Percentiles rank a stretch among this genome's conserved stretches.
Conservation (phyloP, 2,888 invertebrate genomes). For the Creontiades dilutus region DNA sequence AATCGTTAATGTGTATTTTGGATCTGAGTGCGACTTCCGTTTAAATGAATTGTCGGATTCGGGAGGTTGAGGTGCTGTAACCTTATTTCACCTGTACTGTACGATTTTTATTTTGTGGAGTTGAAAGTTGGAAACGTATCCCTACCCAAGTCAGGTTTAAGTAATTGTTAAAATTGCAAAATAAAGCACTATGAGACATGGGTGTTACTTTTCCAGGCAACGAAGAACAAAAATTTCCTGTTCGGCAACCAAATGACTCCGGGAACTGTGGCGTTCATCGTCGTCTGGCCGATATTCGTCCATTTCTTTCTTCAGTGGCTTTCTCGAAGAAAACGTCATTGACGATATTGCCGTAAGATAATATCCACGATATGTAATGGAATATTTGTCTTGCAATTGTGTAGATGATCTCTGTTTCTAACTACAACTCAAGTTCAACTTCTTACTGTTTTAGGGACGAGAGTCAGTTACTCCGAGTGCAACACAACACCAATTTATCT, state of each 20-base stretch:
- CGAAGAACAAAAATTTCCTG: constrained; percentile 45
- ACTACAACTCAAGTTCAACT: not conserved
- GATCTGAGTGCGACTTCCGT: no score
- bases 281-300: constrained; percentile 72
- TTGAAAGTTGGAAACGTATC: no score
- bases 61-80: no score
- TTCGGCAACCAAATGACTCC: constrained; percentile 62
- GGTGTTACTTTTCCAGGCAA: constrained; percentile 24
- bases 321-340: constrained; percentile 55
- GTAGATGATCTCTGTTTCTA: not conserved
- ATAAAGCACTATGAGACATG: not conserved
- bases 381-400: not conserved
- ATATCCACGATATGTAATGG: no score
- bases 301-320: constrained; percentile 71
- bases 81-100: no score
- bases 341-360: not conserved
- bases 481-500: not conserved
- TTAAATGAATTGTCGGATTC: no score
- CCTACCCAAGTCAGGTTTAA: no score
- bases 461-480: not conserved
- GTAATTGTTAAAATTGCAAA: not conserved
- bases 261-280: constrained; percentile 70
- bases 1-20: no score
- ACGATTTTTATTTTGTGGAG: not conserved
- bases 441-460: not conserved